A percentile compares a stretch with the other conserved stretches of the same genome.
phyloP scores from a whole-genome alignment of 2,113 vertebrate species.

The Catharus minimus region DNA sequence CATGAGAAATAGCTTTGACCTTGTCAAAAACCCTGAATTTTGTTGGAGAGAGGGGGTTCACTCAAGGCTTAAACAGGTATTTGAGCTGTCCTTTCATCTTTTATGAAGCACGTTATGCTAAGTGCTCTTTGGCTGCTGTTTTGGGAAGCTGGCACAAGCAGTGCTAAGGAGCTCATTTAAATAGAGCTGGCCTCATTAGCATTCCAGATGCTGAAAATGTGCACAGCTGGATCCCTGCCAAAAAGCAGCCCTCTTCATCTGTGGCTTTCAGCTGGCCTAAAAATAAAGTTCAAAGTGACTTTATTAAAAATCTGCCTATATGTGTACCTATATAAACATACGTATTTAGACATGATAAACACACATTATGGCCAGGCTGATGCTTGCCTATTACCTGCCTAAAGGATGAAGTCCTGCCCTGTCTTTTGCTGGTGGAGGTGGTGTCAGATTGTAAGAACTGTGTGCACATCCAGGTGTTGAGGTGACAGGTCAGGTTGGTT shows the following conservation, averaged over 20 bases:
- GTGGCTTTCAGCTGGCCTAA: conserved; percentile 31
- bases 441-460: not conserved
- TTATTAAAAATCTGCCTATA: conserved; percentile 38
- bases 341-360: not conserved
- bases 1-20: not conserved
- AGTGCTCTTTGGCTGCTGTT: conserved; percentile 39
- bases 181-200: conserved; percentile 56
- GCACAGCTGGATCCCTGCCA: conserved; percentile 51
- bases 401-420: not conserved
- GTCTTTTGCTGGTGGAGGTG: not conserved
- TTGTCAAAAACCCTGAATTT: not conserved
- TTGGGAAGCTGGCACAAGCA: conserved; percentile 16
- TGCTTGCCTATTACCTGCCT: not conserved
- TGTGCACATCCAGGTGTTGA: not conserved
- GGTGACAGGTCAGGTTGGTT: not conserved
- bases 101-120: not conserved
- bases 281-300: conserved; percentile 42
- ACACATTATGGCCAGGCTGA: not conserved
- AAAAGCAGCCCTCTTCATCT: conserved; percentile 28
- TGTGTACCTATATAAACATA: not conserved
- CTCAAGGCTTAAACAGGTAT: not conserved
- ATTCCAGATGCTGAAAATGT: conserved; percentile 71
- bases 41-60: not conserved
- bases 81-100: not conserved
- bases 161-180: conserved; percentile 60